phyloP scores from a whole-genome alignment of 2,797 vertebrate genomes.

The Columba guinea region DNA sequence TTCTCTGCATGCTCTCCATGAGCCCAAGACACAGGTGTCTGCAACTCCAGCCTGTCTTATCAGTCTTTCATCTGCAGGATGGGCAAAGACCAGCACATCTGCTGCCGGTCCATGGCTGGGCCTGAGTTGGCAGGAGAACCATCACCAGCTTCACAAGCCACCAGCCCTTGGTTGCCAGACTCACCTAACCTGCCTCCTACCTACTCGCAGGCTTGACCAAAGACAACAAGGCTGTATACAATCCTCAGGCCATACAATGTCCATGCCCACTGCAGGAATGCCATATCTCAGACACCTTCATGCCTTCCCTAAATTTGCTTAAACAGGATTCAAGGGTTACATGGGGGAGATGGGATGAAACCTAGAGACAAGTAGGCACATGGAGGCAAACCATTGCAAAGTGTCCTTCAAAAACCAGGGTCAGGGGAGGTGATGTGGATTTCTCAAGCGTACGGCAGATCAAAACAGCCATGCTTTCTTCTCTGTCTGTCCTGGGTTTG shows the following conservation, averaged over 20 bases:
- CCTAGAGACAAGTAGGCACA: not conserved
- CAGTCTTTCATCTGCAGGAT: not conserved
- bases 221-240: not conserved
- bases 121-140: not conserved
- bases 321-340: not conserved
- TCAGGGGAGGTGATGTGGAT: not conserved
- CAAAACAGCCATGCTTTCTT: not conserved
- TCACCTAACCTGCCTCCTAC: not conserved
- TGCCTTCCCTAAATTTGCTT: not conserved
- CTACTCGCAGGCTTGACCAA: not conserved
- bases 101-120: not conserved
- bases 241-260: not conserved
- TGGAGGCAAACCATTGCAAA: not conserved
- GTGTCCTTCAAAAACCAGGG: not conserved
- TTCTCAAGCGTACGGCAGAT: not conserved
- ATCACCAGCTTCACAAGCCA: not conserved
- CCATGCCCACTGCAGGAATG: not conserved
- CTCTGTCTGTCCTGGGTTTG: not conserved
- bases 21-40: not conserved
- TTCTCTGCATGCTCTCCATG: not conserved
- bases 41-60: not conserved
- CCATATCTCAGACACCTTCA: not conserved
- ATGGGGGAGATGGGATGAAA: not conserved
- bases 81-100: not conserved
- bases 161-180: not conserved